Evolutionary conservation across 2,113 vertebrate species (phyloP).

Genomic region (Clarias gariepinus): DNA sequence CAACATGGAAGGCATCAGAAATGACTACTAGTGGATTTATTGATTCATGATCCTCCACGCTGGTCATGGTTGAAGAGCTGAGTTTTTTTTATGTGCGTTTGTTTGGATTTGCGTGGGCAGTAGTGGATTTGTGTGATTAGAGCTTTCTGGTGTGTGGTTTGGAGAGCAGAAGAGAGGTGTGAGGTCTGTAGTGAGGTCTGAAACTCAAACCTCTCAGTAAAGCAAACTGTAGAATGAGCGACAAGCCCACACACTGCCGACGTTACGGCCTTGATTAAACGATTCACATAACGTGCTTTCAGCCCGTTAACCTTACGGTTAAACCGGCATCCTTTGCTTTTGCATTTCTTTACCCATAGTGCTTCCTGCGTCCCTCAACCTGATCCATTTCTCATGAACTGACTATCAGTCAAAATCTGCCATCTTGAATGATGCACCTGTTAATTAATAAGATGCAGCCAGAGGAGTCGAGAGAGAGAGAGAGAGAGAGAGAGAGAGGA

Average conservation of each 20-base stretch:
- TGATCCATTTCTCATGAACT: too few relatives aligned
- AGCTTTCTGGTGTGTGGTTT: conserved; percentile 13
- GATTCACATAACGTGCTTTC: not conserved
- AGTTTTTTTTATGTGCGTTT: not conserved
- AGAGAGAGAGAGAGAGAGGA: not conserved
- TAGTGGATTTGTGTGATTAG: not conserved
- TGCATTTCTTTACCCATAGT: not conserved
- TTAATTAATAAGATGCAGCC: not conserved
- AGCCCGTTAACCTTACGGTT: not conserved
- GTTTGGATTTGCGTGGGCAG: not conserved
- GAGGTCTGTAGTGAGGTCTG: conserved; percentile 29
- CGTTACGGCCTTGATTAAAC: not conserved
- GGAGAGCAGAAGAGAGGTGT: not conserved
- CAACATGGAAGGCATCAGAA: not conserved
- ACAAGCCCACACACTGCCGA: not conserved
- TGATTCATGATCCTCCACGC: not conserved
- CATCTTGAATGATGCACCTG: too few relatives aligned
- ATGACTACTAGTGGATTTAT: conserved; percentile 5
- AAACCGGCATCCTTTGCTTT: not conserved
- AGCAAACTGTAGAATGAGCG: conserved; percentile 21
- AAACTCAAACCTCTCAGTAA: conserved; percentile 25
- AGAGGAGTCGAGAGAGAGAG: not conserved
- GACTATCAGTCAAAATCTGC: not conserved
- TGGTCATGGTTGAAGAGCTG: not conserved
- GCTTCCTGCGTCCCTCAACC: not conserved